Evolutionary conservation across 2,797 vertebrate genomes (phyloP).

Genomic region (Cirrhinus mrigala): DNA sequence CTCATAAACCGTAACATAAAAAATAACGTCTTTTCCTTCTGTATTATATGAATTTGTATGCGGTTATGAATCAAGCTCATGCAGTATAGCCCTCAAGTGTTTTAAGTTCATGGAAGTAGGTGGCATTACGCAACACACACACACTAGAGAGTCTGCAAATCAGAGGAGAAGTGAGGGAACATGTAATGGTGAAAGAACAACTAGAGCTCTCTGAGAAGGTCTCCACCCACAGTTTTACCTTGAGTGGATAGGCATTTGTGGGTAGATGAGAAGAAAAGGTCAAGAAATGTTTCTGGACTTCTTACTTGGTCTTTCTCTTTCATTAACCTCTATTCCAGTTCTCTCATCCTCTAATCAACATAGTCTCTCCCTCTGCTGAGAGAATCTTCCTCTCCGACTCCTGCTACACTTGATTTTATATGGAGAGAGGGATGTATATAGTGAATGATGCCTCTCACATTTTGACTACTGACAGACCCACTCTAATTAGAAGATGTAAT

Average conservation of each 20-base stretch:
- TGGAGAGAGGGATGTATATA: background rate
- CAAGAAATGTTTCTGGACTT: conserved; percentile 37
- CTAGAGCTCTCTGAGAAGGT: conserved; percentile 11
- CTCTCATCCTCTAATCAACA: conserved; percentile 4
- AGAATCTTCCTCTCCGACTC: conserved; percentile 12
- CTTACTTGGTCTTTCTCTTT: conserved; percentile 14
- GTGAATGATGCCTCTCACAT: background rate
- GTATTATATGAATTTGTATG: conserved; percentile 17
- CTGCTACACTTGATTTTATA: background rate
- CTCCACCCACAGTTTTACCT: conserved; percentile 36
- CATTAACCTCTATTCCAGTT: conserved; percentile 35
- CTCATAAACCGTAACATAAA: background rate
- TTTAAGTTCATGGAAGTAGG: conserved; percentile 42
- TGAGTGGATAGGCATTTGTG: conserved; percentile 37
- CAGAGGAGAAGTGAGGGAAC: conserved; percentile 22
- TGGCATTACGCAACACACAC: conserved; percentile 32
- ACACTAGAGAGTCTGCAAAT: conserved; percentile 25
- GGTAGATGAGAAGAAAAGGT: conserved; percentile 45
- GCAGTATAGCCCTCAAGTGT: conserved; percentile 10
- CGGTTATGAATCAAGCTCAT: conserved; percentile 23
- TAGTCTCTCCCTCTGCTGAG: background rate
- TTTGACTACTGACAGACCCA: background rate
- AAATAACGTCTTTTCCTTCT: background rate
- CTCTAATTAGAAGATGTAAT: background rate
- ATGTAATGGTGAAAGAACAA: conserved; percentile 29